These are phyloP conservation scores for Simalia tracyae DNA, from an alignment of 2,797 vertebrate genomes.

Conservation along the genomic window DNA sequence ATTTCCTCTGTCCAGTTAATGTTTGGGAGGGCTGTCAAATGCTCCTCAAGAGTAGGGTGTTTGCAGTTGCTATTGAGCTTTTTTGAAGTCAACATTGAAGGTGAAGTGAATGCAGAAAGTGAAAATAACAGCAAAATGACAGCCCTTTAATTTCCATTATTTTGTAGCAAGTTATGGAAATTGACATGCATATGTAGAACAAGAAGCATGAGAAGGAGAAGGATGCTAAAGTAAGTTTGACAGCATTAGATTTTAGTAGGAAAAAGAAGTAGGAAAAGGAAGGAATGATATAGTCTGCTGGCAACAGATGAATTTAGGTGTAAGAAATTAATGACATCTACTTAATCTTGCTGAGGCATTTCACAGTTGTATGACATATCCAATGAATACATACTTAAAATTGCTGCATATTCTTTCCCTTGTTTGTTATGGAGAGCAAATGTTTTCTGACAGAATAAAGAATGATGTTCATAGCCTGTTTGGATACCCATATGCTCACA, in stretches of 20 bases:
- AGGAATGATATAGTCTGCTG: neutral
- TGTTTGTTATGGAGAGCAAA: neutral
- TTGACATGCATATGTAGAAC: neutral
- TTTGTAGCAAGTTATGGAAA: neutral
- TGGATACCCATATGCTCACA: neutral
- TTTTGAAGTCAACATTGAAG: constrained; percentile 16
- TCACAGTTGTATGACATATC: neutral
- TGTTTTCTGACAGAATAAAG: neutral
- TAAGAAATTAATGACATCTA: neutral
- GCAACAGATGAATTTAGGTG: neutral
- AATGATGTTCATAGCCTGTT: neutral
- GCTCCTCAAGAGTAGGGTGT: neutral
- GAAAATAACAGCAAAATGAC: constrained; percentile 9
- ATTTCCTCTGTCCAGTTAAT: neutral
- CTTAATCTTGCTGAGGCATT: neutral
- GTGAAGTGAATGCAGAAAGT: constrained; percentile 11
- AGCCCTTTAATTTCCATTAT: neutral
- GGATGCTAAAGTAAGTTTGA: neutral
- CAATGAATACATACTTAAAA: neutral
- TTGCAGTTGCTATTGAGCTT: constrained; percentile 9
- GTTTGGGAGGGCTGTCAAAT: neutral
- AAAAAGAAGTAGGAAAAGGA: neutral
- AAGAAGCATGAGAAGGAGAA: neutral
- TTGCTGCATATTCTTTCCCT: neutral
- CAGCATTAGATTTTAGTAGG: neutral